phyloP scores from a whole-genome alignment of 2,888 invertebrate genomes.

The Meta bourneti region DNA sequence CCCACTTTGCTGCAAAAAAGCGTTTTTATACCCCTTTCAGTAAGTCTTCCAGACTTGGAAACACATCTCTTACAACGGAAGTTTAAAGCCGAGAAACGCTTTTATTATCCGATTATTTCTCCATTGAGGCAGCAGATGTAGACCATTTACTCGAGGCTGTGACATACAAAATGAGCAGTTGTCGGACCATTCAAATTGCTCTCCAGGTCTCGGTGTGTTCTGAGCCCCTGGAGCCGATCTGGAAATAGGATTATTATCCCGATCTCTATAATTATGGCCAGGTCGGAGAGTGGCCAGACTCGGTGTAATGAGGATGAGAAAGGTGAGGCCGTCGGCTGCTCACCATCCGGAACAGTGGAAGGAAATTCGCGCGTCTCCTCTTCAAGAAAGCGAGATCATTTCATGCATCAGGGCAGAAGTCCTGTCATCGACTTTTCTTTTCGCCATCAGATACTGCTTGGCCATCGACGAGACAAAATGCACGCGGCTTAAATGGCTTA shows the following conservation, averaged over 20 bases:
- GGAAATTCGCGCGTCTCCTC: slow-evolving; percentile 48
- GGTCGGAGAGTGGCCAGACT: slow-evolving; percentile 62
- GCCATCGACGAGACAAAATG: background rate
- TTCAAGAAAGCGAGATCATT: slow-evolving; percentile 52
- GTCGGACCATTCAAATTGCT: slow-evolving; percentile 38
- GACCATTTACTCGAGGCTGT: slow-evolving; percentile 21
- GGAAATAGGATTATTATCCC: slow-evolving; percentile 73
- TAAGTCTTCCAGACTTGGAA: background rate
- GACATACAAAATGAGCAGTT: slow-evolving; percentile 61
- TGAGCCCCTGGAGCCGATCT: slow-evolving; percentile 44
- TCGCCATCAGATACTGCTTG: background rate
- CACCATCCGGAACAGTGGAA: slow-evolving; percentile 58
- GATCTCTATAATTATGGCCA: slow-evolving; percentile 70
- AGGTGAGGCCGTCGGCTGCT: slow-evolving; percentile 44
- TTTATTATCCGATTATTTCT: slow-evolving; percentile 60
- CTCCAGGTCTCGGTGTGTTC: slow-evolving; percentile 27
- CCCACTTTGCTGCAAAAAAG: background rate
- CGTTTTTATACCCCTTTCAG: background rate
- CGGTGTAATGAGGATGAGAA: slow-evolving; percentile 54
- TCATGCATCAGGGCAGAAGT: slow-evolving; percentile 64
- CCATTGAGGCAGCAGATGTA: slow-evolving; percentile 37
- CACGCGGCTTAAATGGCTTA: slow-evolving; percentile 19
- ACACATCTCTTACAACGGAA: slow-evolving; percentile 50
- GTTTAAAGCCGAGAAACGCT: slow-evolving; percentile 33
- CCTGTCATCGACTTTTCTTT: slow-evolving; percentile 46